These are phyloP conservation scores for Cosmopolites sordidus DNA, from an alignment of 2,888 invertebrate genomes.

Conservation along the genomic window DNA sequence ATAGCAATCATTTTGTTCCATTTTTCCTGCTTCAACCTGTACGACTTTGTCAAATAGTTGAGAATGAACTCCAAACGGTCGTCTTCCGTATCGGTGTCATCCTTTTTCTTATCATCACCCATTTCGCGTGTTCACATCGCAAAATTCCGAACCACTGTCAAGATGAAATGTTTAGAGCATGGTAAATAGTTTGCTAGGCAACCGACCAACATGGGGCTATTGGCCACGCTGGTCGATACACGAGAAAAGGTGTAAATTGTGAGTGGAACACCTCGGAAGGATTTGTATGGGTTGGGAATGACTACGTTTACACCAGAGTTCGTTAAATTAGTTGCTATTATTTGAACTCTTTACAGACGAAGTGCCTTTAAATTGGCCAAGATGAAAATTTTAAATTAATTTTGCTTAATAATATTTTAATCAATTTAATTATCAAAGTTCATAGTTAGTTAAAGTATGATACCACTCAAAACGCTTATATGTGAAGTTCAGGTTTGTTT, in stretches of 20 bases:
- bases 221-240: neutral
- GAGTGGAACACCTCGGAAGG: neutral
- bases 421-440: no score
- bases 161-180: no score
- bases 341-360: no score
- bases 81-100: conserved; percentile 56
- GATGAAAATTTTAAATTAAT: no score
- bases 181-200: neutral
- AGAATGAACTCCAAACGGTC: conserved; percentile 73
- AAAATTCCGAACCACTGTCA: no score
- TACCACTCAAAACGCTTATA: no score
- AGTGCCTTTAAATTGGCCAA: no score
- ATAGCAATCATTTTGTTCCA: conserved; percentile 78
- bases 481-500: no score
- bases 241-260: neutral
- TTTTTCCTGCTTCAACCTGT: conserved; percentile 80
- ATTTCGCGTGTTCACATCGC: conserved; percentile 14
- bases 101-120: conserved; percentile 40
- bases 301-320: neutral
- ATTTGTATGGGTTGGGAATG: neutral
- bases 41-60: conserved; percentile 66
- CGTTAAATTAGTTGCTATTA: no score
- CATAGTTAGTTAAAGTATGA: no score
- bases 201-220: neutral
- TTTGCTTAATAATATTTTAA: no score